Percentiles rank a stretch among this genome's conserved stretches.
Conservation (phyloP, 2,888 invertebrate species). For the Rhodophaea formosa region DNA sequence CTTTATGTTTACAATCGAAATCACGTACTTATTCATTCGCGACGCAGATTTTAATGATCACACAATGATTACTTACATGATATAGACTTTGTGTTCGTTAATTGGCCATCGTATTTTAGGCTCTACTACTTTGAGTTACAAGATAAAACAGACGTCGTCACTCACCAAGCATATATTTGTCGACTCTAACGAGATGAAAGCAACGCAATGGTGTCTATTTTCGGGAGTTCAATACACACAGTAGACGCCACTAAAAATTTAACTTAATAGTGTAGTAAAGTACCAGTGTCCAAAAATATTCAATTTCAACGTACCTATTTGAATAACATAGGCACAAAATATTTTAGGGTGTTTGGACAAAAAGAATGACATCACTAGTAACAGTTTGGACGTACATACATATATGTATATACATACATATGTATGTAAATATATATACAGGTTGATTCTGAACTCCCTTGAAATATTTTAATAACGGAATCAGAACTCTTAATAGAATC, state of each 20-base stretch:
- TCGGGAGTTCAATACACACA: constrained; percentile 45
- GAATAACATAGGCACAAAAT: too few species aligned
- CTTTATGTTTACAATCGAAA: neutral
- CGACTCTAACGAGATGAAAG: constrained; percentile 75
- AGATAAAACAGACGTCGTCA: constrained; percentile 57
- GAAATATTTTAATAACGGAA: too few species aligned
- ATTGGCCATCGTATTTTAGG: constrained; percentile 44
- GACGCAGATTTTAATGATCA: constrained; percentile 25
- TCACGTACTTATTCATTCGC: neutral
- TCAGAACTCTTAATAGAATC: too few species aligned
- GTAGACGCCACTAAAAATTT: neutral
- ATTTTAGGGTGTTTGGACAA: too few species aligned
- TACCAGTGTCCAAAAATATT: too few species aligned
- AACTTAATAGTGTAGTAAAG: too few species aligned
- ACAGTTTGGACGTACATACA: too few species aligned
- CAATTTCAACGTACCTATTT: too few species aligned
- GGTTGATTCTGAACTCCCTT: too few species aligned
- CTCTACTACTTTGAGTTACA: constrained; percentile 54
- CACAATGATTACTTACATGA: constrained; percentile 17
- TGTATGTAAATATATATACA: too few species aligned
- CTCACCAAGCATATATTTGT: constrained; percentile 70
- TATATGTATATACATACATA: too few species aligned
- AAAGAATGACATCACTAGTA: too few species aligned
- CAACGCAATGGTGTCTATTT: constrained; percentile 64
- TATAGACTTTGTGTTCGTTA: constrained; percentile 22